These are phyloP conservation scores for Pitangus sulphuratus DNA, from an alignment of 2,797 vertebrate species.

Conservation along the genomic window DNA sequence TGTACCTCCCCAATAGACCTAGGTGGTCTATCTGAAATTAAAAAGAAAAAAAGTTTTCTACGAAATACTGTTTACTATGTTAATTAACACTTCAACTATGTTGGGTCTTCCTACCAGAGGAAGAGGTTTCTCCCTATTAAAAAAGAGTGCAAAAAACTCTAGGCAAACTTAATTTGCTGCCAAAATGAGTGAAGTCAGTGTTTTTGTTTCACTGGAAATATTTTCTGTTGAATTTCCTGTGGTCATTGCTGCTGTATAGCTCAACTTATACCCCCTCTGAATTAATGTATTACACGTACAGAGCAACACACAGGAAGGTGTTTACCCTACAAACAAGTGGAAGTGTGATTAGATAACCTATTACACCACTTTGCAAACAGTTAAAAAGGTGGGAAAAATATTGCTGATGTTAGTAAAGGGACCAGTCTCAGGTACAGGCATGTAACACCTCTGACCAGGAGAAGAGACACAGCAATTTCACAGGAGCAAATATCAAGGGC, in stretches of 20 bases:
- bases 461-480: neutral
- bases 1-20: fast-evolving
- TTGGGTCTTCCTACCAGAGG: neutral
- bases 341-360: neutral
- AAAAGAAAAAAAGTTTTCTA: neutral
- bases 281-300: neutral
- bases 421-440: neutral
- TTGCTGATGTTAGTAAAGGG: neutral
- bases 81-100: neutral
- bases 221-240: neutral
- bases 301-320: neutral
- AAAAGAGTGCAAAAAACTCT: neutral
- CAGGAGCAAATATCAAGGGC: neutral
- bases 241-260: neutral
- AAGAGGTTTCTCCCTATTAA: neutral
- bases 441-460: neutral
- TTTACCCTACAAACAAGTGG: neutral
- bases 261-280: neutral
- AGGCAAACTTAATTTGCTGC: neutral
- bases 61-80: neutral
- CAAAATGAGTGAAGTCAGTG: neutral
- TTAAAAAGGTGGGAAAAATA: neutral
- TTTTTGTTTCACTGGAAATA: neutral
- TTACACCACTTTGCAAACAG: neutral
- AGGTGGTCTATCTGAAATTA: neutral